These are phyloP conservation scores for Calephelis perditalis DNA, from an alignment of 2,888 invertebrate species.

Conservation along the genomic window DNA sequence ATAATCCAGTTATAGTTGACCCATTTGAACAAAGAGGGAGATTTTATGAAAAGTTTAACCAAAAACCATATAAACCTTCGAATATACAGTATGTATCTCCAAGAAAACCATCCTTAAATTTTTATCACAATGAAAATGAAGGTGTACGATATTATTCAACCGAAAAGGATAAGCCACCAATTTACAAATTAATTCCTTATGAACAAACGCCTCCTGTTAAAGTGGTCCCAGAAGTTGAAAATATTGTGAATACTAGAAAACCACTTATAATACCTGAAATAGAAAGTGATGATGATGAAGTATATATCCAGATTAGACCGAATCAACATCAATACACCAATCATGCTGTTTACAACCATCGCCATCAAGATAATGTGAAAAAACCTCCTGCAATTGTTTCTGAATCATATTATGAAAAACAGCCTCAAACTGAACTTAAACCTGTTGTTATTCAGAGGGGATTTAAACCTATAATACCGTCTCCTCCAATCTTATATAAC, in stretches of 20 bases:
- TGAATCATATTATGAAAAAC: conserved; percentile 63
- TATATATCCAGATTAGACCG: conserved; percentile 54
- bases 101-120: conserved; percentile 53
- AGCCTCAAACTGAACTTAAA: conserved; percentile 39
- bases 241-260: conserved; percentile 40
- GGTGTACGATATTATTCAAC: conserved; percentile 56
- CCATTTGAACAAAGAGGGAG: conserved; percentile 40
- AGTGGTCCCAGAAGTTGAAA: conserved; percentile 35
- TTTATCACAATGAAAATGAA: conserved; percentile 45
- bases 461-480: conserved; percentile 56
- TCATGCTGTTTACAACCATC: conserved; percentile 43
- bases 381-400: conserved; percentile 50
- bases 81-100: conserved; percentile 39
- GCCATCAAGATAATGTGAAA: conserved; percentile 38
- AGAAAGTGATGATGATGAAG: conserved; percentile 44
- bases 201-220: conserved; percentile 67
- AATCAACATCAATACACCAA: conserved; percentile 47
- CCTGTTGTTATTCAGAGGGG: conserved; percentile 54
- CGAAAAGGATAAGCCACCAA: conserved; percentile 53
- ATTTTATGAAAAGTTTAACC: conserved; percentile 43
- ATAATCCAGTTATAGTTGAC: conserved; percentile 45
- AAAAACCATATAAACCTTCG: conserved; percentile 46
- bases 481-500: conserved; percentile 41
- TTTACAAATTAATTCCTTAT: conserved; percentile 70
- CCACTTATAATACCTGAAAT: conserved; percentile 40